Evolutionary conservation across 2,113 vertebrate species (phyloP).

Genomic region (Chrysochloris asiatica): DNA sequence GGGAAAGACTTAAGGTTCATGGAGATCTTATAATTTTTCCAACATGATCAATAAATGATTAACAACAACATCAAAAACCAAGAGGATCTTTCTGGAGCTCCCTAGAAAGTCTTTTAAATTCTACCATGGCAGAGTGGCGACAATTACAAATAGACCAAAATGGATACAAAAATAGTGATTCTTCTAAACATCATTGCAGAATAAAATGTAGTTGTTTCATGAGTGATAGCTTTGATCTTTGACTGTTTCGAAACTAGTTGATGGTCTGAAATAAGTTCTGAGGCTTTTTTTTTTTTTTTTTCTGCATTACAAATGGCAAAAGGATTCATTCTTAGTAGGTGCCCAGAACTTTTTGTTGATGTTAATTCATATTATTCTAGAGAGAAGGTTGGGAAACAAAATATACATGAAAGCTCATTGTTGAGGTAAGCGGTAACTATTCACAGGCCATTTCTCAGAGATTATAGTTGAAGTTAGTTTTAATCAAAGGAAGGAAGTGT

Average conservation of each 20-base stretch:
- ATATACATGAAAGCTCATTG: not conserved
- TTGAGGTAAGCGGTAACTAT: not conserved
- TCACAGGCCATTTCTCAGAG: not conserved
- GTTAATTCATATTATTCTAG: constrained; percentile 12
- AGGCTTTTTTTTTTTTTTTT: no score
- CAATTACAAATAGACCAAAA: not conserved
- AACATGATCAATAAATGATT: constrained; percentile 21
- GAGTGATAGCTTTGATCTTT: not conserved
- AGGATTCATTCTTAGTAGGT: not conserved
- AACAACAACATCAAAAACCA: not conserved
- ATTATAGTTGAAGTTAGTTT: constrained; percentile 59
- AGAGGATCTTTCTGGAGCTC: not conserved
- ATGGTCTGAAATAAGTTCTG: constrained; percentile 45
- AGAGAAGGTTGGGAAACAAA: not conserved
- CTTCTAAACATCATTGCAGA: not conserved
- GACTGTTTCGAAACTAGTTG: not conserved
- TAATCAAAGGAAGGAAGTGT: constrained; percentile 68
- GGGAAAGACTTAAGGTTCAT: not conserved
- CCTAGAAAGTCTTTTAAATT: not conserved
- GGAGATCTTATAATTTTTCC: constrained; percentile 18
- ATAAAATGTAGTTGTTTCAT: not conserved
- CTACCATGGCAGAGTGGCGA: not conserved
- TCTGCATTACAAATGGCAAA: not conserved
- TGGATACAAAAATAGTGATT: not conserved
- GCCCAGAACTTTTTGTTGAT: not conserved